Percentiles rank a stretch among this genome's conserved stretches.
Conservation (phyloP, 2,113 vertebrate species). For the Passer domesticus region DNA sequence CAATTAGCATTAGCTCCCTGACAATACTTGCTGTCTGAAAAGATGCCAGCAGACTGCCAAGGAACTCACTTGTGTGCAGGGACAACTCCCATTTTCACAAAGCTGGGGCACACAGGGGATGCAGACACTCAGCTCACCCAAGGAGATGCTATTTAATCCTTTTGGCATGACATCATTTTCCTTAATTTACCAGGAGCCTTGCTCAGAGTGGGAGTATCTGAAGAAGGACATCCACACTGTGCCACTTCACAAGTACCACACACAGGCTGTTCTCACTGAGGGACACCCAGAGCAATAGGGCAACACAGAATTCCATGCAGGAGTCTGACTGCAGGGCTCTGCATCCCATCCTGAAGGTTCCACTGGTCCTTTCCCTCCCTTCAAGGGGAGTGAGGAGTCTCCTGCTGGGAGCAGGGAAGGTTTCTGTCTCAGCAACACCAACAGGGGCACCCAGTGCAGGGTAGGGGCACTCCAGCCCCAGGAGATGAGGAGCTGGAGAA, state of each 20-base stretch:
- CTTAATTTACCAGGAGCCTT: background rate
- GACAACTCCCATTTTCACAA: background rate
- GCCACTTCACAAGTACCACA: slow-evolving; percentile 12
- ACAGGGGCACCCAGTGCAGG: accelerated
- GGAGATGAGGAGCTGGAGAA: background rate
- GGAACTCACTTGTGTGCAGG: background rate
- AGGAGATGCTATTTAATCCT: slow-evolving; percentile 6
- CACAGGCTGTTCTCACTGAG: slow-evolving; percentile 17
- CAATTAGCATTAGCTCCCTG: background rate
- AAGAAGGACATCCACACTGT: background rate
- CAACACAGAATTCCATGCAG: background rate
- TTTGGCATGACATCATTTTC: background rate
- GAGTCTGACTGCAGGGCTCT: background rate
- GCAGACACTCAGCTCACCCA: background rate
- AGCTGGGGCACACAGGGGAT: background rate
- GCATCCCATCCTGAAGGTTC: background rate
- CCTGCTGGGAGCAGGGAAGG: background rate
- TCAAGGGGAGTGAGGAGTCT: background rate
- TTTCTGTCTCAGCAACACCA: background rate
- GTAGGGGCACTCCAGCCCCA: background rate
- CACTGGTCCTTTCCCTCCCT: background rate
- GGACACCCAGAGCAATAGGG: background rate
- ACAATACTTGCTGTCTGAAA: background rate
- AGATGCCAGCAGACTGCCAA: slow-evolving; percentile 21
- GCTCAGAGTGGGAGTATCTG: background rate